These are phyloP conservation scores for Ectemnius continuus DNA, from an alignment of 2,888 invertebrate genomes.

Conservation along the genomic window DNA sequence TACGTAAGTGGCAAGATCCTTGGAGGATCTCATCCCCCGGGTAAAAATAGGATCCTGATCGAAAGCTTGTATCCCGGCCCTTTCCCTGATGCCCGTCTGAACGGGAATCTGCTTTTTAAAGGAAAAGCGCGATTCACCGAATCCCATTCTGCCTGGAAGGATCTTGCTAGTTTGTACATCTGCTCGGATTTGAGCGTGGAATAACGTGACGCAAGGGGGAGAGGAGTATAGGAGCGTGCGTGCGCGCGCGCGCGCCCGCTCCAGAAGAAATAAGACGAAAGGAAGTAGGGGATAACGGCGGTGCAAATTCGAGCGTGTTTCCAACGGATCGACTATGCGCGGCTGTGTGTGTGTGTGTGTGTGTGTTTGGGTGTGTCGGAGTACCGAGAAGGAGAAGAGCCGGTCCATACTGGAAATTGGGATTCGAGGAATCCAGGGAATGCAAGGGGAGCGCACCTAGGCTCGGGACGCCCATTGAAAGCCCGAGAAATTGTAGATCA, in stretches of 20 bases:
- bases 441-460: conserved; percentile 24
- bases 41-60: too few relatives aligned
- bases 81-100: too few relatives aligned
- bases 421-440: conserved; percentile 36
- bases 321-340: conserved; percentile 17
- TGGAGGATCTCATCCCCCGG: too few relatives aligned
- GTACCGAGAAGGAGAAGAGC: too few relatives aligned
- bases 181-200: background rate
- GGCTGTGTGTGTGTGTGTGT: conserved; percentile 6
- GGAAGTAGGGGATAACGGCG: conserved; percentile 7
- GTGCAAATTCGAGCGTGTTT: conserved; percentile 17
- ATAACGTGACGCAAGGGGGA: conserved; percentile 7
- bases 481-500: conserved; percentile 44
- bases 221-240: too few relatives aligned
- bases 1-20: too few relatives aligned
- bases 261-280: conserved; percentile 3
- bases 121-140: too few relatives aligned
- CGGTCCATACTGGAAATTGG: conserved; percentile 35
- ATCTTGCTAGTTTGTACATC: conserved; percentile 1
- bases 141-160: background rate
- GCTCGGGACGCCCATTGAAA: conserved; percentile 24
- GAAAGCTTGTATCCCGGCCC: too few relatives aligned
- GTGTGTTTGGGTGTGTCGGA: background rate
- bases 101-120: too few relatives aligned
- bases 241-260: too few relatives aligned